Conservation (phyloP, 2,797 vertebrate species). For the Cirrhinus mrigala region DNA sequence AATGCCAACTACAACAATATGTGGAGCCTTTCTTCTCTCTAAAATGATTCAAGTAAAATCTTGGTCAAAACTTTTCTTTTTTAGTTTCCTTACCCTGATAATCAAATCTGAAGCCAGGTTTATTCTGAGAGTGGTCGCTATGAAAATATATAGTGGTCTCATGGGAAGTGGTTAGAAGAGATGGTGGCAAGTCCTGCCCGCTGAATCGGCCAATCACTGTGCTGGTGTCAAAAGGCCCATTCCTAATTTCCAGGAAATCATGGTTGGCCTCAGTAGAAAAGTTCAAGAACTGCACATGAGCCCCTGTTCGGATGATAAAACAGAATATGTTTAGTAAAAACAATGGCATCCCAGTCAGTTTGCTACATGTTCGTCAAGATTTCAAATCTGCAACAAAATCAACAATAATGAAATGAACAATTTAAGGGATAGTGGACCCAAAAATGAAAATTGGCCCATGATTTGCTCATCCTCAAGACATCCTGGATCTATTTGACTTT, state of each 20-base stretch:
- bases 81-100: constrained; percentile 87
- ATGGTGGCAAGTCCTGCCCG: constrained; percentile 85
- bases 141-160: constrained; percentile 96
- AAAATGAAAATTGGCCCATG: too few species aligned
- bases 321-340: background rate
- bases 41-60: background rate
- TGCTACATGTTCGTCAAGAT: too few species aligned
- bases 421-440: too few species aligned
- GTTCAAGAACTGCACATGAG: constrained; percentile 95
- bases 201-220: constrained; percentile 92
- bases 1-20: constrained; percentile 3
- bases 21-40: background rate
- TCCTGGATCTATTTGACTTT: too few species aligned
- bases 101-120: constrained; percentile 94
- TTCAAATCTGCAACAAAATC: too few species aligned
- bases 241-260: constrained; percentile 95
- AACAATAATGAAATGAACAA: too few species aligned
- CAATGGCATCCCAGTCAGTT: background rate
- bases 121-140: constrained; percentile 98
- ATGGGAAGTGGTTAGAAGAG: constrained; percentile 94
- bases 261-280: constrained; percentile 98
- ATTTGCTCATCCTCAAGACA: too few species aligned
- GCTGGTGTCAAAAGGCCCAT: constrained; percentile 94
- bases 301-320: constrained; percentile 77
- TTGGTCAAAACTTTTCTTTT: background rate